Conservation (phyloP, 2,797 vertebrate genomes). For the Propithecus perrieri region DNA sequence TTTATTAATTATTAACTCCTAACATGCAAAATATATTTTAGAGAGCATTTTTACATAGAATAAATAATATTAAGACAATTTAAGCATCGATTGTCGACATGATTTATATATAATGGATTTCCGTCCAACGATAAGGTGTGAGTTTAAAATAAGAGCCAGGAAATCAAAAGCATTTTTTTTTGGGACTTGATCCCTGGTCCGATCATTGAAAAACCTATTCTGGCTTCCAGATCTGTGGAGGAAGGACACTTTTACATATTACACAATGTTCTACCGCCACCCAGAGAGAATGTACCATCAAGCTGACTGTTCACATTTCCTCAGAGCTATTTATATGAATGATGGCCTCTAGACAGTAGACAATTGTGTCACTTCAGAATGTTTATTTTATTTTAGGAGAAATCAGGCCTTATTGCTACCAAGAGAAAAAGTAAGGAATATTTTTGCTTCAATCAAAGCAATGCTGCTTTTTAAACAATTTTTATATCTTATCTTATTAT, state of each 20-base stretch:
- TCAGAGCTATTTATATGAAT: neutral
- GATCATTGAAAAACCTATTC: neutral
- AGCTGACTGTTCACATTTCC: neutral
- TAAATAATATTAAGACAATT: neutral
- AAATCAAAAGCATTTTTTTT: neutral
- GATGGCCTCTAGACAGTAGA: neutral
- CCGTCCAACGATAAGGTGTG: neutral
- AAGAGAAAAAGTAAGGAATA: neutral
- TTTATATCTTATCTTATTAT: neutral
- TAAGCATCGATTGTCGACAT: neutral
- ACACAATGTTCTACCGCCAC: neutral
- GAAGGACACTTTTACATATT: neutral
- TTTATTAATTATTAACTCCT: neutral
- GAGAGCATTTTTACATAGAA: neutral
- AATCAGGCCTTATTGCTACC: neutral
- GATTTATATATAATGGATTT: neutral
- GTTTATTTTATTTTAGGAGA: neutral
- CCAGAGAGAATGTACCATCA: neutral
- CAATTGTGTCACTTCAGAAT: neutral
- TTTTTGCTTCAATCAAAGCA: slow-evolving; percentile 7
- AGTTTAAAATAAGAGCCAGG: neutral
- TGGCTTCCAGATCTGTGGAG: neutral
- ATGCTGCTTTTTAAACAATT: neutral
- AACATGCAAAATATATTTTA: neutral
- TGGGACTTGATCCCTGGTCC: neutral